Conservation (phyloP, 2,797 vertebrate genomes). For the Gadopsis bispinosus region DNA sequence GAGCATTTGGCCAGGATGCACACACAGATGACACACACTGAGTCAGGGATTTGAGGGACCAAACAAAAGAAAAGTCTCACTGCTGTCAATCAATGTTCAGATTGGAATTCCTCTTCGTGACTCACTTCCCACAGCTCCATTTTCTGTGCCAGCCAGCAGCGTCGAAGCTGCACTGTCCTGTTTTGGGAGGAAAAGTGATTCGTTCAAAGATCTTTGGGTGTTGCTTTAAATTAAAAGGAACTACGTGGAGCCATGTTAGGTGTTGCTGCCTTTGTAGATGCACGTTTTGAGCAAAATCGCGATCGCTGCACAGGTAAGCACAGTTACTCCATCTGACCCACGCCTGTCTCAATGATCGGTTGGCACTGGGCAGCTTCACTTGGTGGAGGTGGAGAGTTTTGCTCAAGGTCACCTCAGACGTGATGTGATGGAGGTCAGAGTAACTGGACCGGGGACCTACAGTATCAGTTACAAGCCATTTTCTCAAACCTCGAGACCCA, state of each 20-base stretch:
- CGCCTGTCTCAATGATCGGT: neutral
- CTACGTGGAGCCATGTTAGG: neutral
- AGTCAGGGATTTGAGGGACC: neutral
- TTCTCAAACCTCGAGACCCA: neutral
- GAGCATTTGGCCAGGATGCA: neutral
- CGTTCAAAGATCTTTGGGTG: neutral
- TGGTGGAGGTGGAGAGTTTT: neutral
- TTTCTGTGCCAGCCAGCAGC: neutral
- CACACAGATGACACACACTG: neutral
- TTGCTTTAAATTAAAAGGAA: neutral
- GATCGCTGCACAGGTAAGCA: neutral
- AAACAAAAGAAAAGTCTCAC: neutral
- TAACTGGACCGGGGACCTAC: neutral
- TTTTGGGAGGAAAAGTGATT: neutral
- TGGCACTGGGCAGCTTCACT: neutral
- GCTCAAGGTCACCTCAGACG: neutral
- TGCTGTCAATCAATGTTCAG: constrained; percentile 1
- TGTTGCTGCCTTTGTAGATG: neutral
- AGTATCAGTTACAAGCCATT: neutral
- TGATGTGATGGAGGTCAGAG: constrained; percentile 7
- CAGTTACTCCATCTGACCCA: neutral
- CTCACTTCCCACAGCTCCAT: neutral
- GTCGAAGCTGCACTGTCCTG: neutral
- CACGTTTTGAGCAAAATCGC: too few relatives aligned
- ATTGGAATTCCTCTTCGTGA: neutral